Conservation (phyloP, 2,888 invertebrate genomes). For the Drosophila seclusa region DNA sequence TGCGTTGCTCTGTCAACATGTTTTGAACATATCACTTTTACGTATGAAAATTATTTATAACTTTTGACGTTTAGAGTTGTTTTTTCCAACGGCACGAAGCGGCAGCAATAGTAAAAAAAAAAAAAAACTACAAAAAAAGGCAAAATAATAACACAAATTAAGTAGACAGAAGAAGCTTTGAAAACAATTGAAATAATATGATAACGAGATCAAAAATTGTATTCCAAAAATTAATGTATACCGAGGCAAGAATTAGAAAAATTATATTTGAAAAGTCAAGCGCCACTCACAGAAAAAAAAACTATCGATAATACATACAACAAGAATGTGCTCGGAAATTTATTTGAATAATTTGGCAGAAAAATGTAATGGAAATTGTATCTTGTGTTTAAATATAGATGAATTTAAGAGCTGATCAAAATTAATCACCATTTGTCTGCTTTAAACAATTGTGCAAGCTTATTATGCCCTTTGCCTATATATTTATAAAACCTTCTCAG, state of each 20-base stretch:
- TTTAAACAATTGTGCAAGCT: not conserved
- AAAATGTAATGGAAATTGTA: not conserved
- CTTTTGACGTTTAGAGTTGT: conserved; percentile 78
- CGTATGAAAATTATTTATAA: conserved; percentile 80
- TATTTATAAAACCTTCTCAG: not conserved
- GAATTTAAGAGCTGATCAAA: not conserved
- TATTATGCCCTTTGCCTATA: not conserved
- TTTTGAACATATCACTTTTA: conserved; percentile 80
- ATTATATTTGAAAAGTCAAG: not conserved
- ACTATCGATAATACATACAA: not conserved
- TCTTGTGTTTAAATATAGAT: not conserved
- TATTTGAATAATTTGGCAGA: not conserved
- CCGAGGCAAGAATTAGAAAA: not conserved
- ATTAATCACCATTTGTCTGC: not conserved
- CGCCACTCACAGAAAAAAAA: not conserved
- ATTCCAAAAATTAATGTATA: not conserved
- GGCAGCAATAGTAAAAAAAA: conserved; percentile 4
- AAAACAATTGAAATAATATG: conserved; percentile 29
- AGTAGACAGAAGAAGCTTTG: not conserved
- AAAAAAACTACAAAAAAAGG: conserved; percentile 1
- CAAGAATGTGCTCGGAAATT: not conserved
- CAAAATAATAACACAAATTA: conserved; percentile 16
- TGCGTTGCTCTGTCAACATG: conserved; percentile 72
- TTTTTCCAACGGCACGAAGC: conserved; percentile 47
- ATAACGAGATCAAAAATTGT: not conserved